Evolutionary conservation across 1,140 invertebrate species (phyloP).

Genomic region (Drosophila sturtevanti): DNA sequence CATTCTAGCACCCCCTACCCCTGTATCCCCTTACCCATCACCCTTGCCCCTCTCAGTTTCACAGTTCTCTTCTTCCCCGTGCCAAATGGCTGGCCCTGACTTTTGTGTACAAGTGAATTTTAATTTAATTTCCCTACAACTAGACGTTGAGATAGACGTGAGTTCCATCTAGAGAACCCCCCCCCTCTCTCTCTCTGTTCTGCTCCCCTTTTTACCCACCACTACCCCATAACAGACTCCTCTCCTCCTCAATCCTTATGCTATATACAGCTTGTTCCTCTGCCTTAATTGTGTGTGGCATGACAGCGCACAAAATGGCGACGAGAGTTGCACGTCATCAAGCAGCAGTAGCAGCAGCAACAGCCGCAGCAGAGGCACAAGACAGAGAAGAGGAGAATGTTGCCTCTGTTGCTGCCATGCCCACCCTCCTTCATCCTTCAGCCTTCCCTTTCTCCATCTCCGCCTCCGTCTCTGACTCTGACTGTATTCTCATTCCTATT

Average conservation of each 20-base stretch:
- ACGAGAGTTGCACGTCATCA: slow-evolving; percentile 79
- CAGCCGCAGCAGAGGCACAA: background rate
- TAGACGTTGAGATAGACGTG: slow-evolving; percentile 77
- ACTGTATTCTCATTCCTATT: slow-evolving; percentile 20
- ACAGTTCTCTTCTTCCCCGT: background rate
- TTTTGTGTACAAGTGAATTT: slow-evolving; percentile 78
- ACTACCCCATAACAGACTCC: background rate
- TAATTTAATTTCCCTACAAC: slow-evolving; percentile 79
- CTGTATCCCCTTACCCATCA: background rate
- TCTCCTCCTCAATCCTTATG: background rate
- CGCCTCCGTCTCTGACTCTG: background rate
- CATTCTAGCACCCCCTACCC: slow-evolving; percentile 31
- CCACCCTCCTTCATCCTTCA: no score
- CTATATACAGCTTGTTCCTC: slow-evolving; percentile 47
- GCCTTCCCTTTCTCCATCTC: background rate
- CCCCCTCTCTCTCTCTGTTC: background rate
- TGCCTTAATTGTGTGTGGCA: slow-evolving; percentile 79
- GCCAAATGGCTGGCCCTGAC: slow-evolving; percentile 47
- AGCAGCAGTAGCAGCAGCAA: no score
- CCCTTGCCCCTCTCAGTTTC: no score
- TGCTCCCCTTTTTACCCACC: background rate
- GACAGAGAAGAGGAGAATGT: background rate
- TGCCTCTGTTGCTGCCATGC: no score
- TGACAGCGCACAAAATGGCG: slow-evolving; percentile 79
- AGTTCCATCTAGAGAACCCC: slow-evolving; percentile 36